Conservation (phyloP, 2,113 vertebrate genomes). For the Syrrhaptes paradoxus region DNA sequence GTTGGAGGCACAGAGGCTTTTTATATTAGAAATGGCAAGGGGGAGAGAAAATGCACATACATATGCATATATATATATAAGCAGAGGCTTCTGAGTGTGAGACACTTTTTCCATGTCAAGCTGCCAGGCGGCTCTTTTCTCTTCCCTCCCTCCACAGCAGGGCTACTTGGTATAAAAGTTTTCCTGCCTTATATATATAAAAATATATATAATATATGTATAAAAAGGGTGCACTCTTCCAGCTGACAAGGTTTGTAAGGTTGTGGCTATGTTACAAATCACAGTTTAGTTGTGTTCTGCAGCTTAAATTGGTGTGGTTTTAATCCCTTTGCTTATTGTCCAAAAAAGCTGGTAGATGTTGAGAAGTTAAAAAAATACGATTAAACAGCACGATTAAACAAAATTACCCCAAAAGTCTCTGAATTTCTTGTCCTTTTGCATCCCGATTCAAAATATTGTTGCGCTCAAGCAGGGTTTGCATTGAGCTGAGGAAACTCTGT, state of each 20-base stretch:
- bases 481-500: not conserved
- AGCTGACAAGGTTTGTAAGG: not conserved
- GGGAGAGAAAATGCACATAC: not conserved
- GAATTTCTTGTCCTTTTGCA: not conserved
- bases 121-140: constrained; percentile 14
- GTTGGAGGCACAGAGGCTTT: constrained; percentile 1
- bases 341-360: not conserved
- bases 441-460: not conserved
- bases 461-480: not conserved
- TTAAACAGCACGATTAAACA: not conserved
- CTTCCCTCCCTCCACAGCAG: not conserved
- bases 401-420: not conserved
- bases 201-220: not conserved
- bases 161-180: not conserved
- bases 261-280: not conserved
- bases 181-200: not conserved
- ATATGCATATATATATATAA: not conserved
- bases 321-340: not conserved
- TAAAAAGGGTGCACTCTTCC: not conserved
- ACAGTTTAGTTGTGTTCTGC: not conserved
- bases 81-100: not conserved
- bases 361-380: not conserved
- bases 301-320: not conserved
- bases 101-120: constrained; percentile 33
- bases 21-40: not conserved